These are phyloP conservation scores for Ornithorhynchus anatinus DNA, from an alignment of 2,113 vertebrate species.

Conservation along the genomic window DNA sequence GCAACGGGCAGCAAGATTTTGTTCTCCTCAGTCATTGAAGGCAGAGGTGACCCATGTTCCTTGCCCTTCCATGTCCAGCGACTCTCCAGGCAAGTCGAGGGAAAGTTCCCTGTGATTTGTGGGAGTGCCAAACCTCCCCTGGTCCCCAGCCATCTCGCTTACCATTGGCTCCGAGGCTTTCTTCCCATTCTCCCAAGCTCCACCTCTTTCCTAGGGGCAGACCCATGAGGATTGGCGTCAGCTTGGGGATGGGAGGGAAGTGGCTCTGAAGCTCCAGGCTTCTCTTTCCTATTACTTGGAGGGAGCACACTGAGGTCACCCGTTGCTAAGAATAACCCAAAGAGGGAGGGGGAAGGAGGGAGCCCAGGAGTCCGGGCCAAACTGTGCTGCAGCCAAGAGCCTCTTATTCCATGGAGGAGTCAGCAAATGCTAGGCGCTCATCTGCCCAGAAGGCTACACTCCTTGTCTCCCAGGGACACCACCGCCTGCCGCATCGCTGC, in stretches of 20 bases:
- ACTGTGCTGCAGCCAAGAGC: slow-evolving; percentile 7
- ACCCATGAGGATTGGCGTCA: neutral
- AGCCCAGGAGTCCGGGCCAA: slow-evolving; percentile 21
- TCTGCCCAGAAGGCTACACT: too few relatives aligned
- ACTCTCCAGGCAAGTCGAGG: too few relatives aligned
- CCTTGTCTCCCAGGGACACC: too few relatives aligned
- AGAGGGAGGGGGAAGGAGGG: neutral
- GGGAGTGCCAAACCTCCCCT: too few relatives aligned
- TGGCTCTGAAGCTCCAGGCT: neutral
- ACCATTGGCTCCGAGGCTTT: neutral
- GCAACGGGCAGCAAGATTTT: neutral
- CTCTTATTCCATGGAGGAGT: neutral
- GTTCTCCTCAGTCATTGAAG: neutral
- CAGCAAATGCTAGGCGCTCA: neutral
- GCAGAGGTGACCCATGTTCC: too few relatives aligned
- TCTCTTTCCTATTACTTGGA: slow-evolving; percentile 49
- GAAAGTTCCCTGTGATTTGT: too few relatives aligned
- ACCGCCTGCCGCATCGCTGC: too few relatives aligned
- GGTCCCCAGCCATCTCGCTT: too few relatives aligned
- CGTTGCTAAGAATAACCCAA: slow-evolving; percentile 63
- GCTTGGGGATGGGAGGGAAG: too few relatives aligned
- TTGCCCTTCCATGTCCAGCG: too few relatives aligned
- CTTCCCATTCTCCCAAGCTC: neutral
- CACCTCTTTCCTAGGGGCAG: neutral
- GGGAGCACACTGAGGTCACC: slow-evolving; percentile 54